phyloP scores from a whole-genome alignment of 2,888 invertebrate species.

The Mycalesis mineus region DNA sequence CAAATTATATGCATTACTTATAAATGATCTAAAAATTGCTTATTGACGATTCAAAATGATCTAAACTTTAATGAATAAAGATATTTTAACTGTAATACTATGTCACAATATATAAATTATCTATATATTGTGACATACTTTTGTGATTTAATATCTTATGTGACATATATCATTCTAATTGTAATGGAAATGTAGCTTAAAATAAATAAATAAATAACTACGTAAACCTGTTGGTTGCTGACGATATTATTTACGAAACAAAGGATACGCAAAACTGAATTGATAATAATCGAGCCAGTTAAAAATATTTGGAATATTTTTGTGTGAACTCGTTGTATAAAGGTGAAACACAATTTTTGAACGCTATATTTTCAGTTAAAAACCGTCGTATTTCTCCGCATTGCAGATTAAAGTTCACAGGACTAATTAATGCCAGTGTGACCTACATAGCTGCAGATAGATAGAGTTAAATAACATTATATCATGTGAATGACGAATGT shows the following conservation, averaged over 20 bases:
- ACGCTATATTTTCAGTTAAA: slow-evolving; percentile 15
- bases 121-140: too few relatives aligned
- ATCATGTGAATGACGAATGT: background rate
- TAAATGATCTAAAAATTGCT: too few relatives aligned
- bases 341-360: slow-evolving; percentile 11
- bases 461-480: slow-evolving; percentile 1
- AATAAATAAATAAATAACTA: too few relatives aligned
- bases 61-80: too few relatives aligned
- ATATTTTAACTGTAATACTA: too few relatives aligned
- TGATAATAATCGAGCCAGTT: background rate
- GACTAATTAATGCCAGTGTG: slow-evolving; percentile 24
- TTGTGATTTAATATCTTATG: too few relatives aligned
- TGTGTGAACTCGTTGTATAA: slow-evolving; percentile 1
- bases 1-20: too few relatives aligned
- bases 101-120: too few relatives aligned
- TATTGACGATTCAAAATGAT: too few relatives aligned
- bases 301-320: slow-evolving; percentile 1
- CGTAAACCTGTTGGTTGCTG: too few relatives aligned
- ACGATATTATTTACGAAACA: background rate
- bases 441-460: slow-evolving; percentile 9
- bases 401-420: slow-evolving; percentile 25
- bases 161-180: too few relatives aligned
- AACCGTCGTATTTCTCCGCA: slow-evolving; percentile 22
- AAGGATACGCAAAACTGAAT: background rate
- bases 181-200: too few relatives aligned